Percentiles rank a stretch among this genome's conserved stretches.
These are phyloP conservation scores for Troilus luridus DNA, from an alignment of 2,888 invertebrate species.

Conservation along the genomic window DNA sequence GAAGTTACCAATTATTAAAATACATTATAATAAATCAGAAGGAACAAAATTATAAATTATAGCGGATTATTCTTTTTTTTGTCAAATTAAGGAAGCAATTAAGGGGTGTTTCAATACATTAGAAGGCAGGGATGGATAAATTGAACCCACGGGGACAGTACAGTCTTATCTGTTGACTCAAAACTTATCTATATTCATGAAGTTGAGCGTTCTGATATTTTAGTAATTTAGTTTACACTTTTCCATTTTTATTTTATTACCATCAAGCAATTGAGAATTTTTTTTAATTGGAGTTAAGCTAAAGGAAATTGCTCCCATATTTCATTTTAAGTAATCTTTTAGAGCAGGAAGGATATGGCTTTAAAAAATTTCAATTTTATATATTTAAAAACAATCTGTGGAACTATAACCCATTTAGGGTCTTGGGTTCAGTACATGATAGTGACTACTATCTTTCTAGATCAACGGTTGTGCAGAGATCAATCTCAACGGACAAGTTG, in stretches of 20 bases:
- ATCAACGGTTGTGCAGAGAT: no score
- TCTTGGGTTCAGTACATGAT: no score
- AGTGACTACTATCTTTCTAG: no score
- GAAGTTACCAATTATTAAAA: neutral
- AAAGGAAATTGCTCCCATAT: neutral
- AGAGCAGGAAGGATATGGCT: neutral
- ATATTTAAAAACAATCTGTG: no score
- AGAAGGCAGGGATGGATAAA: neutral
- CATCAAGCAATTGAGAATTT: neutral
- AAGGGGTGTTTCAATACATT: neutral
- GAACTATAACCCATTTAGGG: no score
- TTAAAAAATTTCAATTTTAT: no score
- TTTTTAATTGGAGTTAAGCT: neutral
- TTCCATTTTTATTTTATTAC: slow-evolving; percentile 8
- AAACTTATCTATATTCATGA: slow-evolving; percentile 21
- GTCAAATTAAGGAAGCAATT: neutral
- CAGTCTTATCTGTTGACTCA: neutral
- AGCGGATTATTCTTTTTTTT: neutral
- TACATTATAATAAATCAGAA: neutral
- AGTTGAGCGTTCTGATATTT: neutral
- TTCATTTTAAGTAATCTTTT: neutral
- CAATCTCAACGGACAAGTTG: no score
- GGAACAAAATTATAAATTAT: neutral
- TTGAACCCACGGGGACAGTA: neutral
- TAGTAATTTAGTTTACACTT: neutral